Evolutionary conservation across 35 echinoderm and acorn worm genomes (phyloP).

Genomic region (Hemicentrotus pulcherrimus): DNA sequence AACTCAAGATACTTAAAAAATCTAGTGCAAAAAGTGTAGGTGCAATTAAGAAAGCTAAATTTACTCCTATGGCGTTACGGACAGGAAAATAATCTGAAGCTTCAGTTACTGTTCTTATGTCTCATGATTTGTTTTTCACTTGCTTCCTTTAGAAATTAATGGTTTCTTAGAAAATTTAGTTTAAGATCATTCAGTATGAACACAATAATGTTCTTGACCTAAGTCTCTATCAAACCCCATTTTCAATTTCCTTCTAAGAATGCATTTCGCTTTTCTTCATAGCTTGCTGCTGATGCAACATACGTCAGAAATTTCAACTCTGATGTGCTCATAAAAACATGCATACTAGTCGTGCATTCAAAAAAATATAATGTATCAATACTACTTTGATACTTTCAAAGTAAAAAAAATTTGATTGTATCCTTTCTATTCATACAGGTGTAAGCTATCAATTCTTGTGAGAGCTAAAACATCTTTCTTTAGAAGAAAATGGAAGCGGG

Average conservation of each 20-base stretch:
- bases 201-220: neutral
- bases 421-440: neutral
- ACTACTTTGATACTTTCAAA: neutral
- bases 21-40: neutral
- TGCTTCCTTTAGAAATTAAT: conserved; percentile 28
- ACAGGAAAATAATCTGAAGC: conserved; percentile 28
- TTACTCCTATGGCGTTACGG: neutral
- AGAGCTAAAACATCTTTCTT: neutral
- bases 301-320: neutral
- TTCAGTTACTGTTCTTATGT: conserved; percentile 4
- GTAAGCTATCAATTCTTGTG: neutral
- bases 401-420: neutral
- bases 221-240: neutral
- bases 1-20: neutral
- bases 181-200: neutral
- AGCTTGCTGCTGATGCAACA: neutral
- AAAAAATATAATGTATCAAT: neutral
- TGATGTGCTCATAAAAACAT: neutral
- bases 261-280: neutral
- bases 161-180: neutral
- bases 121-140: neutral
- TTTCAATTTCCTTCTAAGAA: neutral
- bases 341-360: neutral
- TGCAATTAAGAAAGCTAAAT: conserved; percentile 1
- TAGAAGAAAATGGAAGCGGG: neutral